Conservation (phyloP, 2,113 vertebrate species). For the Terrapene triunguis region DNA sequence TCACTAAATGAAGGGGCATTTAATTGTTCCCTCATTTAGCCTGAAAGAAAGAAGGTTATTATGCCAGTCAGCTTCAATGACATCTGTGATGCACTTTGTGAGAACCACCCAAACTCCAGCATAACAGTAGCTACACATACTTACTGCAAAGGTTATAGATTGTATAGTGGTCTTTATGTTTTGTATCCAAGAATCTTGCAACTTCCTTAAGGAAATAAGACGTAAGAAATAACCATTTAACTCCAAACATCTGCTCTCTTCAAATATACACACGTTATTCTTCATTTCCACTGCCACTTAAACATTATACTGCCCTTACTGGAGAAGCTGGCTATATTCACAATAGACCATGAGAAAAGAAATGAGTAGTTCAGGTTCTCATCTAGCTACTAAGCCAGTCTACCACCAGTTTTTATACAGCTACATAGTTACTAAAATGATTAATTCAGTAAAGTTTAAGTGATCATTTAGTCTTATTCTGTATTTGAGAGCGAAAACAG, state of each 20-base stretch:
- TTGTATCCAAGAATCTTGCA: slow-evolving; percentile 91
- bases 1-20: not conserved
- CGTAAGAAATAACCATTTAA: not conserved
- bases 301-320: not conserved
- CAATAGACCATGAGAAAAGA: not conserved
- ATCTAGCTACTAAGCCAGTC: not conserved
- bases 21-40: not conserved
- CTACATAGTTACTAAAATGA: not conserved
- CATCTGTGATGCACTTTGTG: not conserved
- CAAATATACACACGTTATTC: not conserved
- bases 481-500: not conserved
- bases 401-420: not conserved
- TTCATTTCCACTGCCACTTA: not conserved
- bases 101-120: not conserved
- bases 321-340: not conserved
- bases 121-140: slow-evolving; percentile 61
- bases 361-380: not conserved
- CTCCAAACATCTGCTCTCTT: not conserved
- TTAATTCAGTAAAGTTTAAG: not conserved
- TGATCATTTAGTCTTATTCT: not conserved
- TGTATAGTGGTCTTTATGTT: slow-evolving; percentile 91
- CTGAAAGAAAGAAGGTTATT: not conserved
- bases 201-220: slow-evolving; percentile 87
- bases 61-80: not conserved
- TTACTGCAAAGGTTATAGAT: slow-evolving; percentile 98